These are phyloP conservation scores for Thaleichthys pacificus DNA, from an alignment of 2,797 vertebrate species.

Conservation along the genomic window DNA sequence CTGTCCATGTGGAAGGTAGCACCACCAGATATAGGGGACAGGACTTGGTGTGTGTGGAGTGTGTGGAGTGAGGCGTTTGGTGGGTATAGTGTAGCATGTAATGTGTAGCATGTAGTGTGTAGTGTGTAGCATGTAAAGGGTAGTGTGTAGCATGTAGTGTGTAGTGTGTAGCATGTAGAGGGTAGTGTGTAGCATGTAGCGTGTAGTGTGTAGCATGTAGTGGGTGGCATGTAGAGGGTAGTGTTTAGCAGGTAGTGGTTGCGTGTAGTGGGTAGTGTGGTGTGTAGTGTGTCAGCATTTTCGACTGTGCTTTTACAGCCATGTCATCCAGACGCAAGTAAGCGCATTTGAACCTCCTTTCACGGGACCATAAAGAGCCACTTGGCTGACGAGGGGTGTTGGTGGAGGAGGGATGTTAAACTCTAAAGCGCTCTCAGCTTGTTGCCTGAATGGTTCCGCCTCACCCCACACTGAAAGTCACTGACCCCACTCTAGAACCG, in stretches of 20 bases:
- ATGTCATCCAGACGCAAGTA: constrained; percentile 10
- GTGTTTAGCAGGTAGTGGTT: too few species aligned
- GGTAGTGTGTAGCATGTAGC: too few species aligned
- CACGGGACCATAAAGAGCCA: constrained; percentile 29
- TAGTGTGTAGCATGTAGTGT: too few species aligned
- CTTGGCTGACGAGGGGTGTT: constrained; percentile 18
- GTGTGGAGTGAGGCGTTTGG: not conserved
- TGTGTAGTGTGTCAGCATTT: constrained; percentile 6
- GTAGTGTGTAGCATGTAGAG: too few species aligned
- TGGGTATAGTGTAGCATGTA: not conserved
- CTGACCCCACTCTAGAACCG: constrained; percentile 49
- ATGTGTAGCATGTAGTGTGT: too few species aligned
- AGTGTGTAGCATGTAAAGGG: too few species aligned
- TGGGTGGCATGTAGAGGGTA: not conserved
- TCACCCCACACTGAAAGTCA: constrained; percentile 46
- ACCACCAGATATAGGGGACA: constrained; percentile 30
- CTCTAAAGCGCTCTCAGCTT: constrained; percentile 25
- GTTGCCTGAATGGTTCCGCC: constrained; percentile 49
- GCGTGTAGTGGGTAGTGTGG: too few species aligned
- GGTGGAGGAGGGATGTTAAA: constrained; percentile 26
- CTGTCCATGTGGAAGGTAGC: constrained; percentile 29
- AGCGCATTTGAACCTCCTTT: constrained; percentile 21
- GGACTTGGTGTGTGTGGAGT: constrained; percentile 34
- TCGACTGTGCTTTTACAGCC: constrained; percentile 49
- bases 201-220: constrained; percentile 17